Percentiles rank a stretch among this genome's conserved stretches.
These are phyloP conservation scores for Lochmaea crataegi DNA, from an alignment of 2,888 invertebrate genomes.

Conservation along the genomic window DNA sequence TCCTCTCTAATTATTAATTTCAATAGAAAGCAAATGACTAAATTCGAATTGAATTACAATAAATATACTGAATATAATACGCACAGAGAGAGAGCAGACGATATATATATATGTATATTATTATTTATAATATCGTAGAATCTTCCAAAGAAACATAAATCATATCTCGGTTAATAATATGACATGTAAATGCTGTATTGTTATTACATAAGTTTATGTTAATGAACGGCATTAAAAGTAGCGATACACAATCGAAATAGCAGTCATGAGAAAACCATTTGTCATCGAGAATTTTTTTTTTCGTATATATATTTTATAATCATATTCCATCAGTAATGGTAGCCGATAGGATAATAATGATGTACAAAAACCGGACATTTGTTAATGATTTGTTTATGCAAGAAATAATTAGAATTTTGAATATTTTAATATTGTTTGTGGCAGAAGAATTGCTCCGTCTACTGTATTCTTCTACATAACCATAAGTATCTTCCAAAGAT, in stretches of 20 bases:
- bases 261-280: constrained; percentile 54
- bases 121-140: constrained; percentile 43
- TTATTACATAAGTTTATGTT: constrained; percentile 57
- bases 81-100: no score
- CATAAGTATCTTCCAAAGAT: no score
- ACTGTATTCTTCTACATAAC: no score
- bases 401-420: constrained; percentile 23
- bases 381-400: constrained; percentile 24
- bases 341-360: constrained; percentile 31
- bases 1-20: constrained; percentile 43
- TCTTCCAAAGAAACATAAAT: constrained; percentile 54
- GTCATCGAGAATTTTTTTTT: constrained; percentile 50
- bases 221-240: constrained; percentile 51
- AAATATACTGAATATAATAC: constrained; percentile 36
- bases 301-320: constrained; percentile 35
- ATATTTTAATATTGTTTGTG: constrained; percentile 9
- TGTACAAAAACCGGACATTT: constrained; percentile 22
- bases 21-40: constrained; percentile 44
- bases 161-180: constrained; percentile 47
- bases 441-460: background rate
- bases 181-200: constrained; percentile 59
- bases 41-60: constrained; percentile 43
- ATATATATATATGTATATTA: no score
- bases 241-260: constrained; percentile 54
- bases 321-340: constrained; percentile 45